Base-by-base conservation (phyloP, 2,113 vertebrate genomes). In the Myotis yumanensis region DNA sequence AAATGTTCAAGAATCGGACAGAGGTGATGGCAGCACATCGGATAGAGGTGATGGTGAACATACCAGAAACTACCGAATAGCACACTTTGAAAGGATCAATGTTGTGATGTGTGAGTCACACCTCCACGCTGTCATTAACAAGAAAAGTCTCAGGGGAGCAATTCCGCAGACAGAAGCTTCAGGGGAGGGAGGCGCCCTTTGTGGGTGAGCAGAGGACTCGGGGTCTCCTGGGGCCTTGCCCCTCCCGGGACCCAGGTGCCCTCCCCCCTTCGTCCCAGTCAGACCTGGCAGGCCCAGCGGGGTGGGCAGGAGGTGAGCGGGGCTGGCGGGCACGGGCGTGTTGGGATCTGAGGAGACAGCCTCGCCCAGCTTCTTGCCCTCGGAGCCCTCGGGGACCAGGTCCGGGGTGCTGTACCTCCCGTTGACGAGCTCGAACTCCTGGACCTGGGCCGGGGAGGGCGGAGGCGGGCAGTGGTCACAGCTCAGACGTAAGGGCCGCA, bases 361-460 rank as follows among this genome's bases (percentile, higher is more conserved):
- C 93, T 99, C 99, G 0, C 97, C 98, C 40, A 97, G 98, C 75
- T 99, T 99, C 98, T 99, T 99, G 97, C 98, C 96, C 95, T 99
- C 99, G 0, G 98, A 96, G 0, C 99, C 99, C n/a, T 99, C 99
- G 0, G 99, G 99, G 93, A 99, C 98, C 96, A 99, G 90, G 89
- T 99, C 99, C 0, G 99, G 99, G 59, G 99, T 99, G 96, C 99
- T 99, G 97, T 99, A 98, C 97, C 99, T 99, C 17, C 99, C 99
- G 0, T 99, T 99, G n/a, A 99, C 99, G 0, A 99, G 99, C 94
- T 99, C 99, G 2, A 99, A 99, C 96, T 99, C 99, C 96, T 99
- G 99, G 16, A 99, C 99, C 99, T 99, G 91, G 25, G n/a, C 37
- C 11, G 15, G 86, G 0, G 30, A 23, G 11, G 37, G 20, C 6